These are phyloP conservation scores for Calephelis perditalis DNA, from an alignment of 2,888 invertebrate species.

Conservation along the genomic window DNA sequence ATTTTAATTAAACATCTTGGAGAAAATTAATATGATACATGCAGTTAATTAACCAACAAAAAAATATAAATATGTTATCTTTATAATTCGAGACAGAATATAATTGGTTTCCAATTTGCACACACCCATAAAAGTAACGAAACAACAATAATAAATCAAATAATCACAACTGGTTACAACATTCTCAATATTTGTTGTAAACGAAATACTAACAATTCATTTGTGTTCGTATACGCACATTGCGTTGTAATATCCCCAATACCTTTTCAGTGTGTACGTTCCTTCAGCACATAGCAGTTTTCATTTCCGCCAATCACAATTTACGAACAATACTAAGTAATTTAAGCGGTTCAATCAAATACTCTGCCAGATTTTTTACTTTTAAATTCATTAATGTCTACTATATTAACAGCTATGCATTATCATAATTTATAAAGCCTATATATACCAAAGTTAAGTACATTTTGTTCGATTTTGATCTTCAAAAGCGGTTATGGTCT, in stretches of 20 bases:
- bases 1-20: too few relatives aligned
- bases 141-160: conserved; percentile 36
- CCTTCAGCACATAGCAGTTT: conserved; percentile 36
- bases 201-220: conserved; percentile 52
- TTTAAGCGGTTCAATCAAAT: conserved; percentile 66
- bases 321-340: conserved; percentile 56
- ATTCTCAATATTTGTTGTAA: conserved; percentile 23
- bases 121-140: conserved; percentile 46
- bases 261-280: conserved; percentile 44
- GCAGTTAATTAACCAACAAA: too few relatives aligned
- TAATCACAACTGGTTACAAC: conserved; percentile 32
- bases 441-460: conserved; percentile 75
- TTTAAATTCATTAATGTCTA: conserved; percentile 60
- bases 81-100: conserved; percentile 24
- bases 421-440: conserved; percentile 77
- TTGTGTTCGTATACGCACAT: conserved; percentile 62
- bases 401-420: conserved; percentile 72
- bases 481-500: conserved; percentile 56
- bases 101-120: conserved; percentile 29
- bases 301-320: conserved; percentile 34
- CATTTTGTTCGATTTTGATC: conserved; percentile 72
- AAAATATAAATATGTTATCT: too few relatives aligned
- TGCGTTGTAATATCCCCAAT: conserved; percentile 29
- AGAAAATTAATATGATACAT: too few relatives aligned
- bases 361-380: conserved; percentile 61